A percentile compares a stretch with the other conserved stretches of the same genome.
These are phyloP conservation scores for Condylura cristata DNA, from an alignment of 2,113 vertebrate species.

Conservation along the genomic window DNA sequence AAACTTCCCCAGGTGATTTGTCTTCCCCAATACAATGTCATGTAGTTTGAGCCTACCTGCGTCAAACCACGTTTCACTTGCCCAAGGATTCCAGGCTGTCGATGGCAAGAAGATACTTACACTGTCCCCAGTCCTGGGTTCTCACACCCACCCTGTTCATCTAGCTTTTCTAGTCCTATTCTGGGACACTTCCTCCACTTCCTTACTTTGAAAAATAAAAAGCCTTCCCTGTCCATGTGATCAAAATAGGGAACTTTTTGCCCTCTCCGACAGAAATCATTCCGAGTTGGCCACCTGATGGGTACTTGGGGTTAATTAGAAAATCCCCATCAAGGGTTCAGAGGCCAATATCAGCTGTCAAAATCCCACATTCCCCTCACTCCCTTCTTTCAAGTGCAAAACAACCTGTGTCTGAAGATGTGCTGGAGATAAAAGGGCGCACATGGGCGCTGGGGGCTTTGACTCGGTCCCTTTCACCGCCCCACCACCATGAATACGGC, in stretches of 20 bases:
- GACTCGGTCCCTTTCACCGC: constrained; percentile 86
- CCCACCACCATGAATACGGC: constrained; percentile 89
- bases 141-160: background rate
- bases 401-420: constrained; percentile 91
- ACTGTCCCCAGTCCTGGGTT: too few species aligned
- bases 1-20: background rate
- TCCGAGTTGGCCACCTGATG: constrained; percentile 87
- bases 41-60: background rate
- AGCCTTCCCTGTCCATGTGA: background rate
- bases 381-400: constrained; percentile 92
- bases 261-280: constrained; percentile 85
- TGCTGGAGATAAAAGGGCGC: constrained; percentile 89
- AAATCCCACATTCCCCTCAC: constrained; percentile 88
- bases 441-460: constrained; percentile 86
- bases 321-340: constrained; percentile 90
- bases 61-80: background rate
- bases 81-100: background rate
- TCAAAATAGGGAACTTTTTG: constrained; percentile 83
- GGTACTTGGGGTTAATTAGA: constrained; percentile 89
- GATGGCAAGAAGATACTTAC: background rate
- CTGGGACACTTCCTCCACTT: constrained; percentile 19
- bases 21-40: background rate
- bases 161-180: background rate
- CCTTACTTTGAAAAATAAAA: constrained; percentile 41
- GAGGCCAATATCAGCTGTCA: constrained; percentile 90